Evolutionary conservation across 1,140 invertebrate genomes (phyloP), one percentile per base, ranked within the genome.

Genomic region (Tetramorium simillimum): DNA sequence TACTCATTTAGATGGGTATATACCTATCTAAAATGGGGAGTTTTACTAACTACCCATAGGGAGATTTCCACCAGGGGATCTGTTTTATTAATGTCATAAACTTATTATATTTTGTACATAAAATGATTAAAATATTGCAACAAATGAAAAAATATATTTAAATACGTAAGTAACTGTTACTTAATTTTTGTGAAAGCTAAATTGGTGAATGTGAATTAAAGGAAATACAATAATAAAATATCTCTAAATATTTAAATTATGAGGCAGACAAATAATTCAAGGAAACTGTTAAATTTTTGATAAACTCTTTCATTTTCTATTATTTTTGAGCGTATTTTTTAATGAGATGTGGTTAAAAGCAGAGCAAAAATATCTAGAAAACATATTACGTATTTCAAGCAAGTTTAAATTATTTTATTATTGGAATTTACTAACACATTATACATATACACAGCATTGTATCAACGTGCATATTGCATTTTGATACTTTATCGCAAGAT

Each of bases 141-240:
- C 9, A 72, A 24, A 72, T 72, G 9, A 10, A 12, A 43, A 76
- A 60, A 62, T 88, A 78, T 86, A 82, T 81, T 88, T 53, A 76
- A 82, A 73, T 0, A 46, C 49, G 75, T 51, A 51, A 51, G 12
- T 43, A 60, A 60, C 2, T 2, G 7, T 12, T 58, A 58, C 21
- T 62, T 60, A 60, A 24, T 43, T 43, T 28, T 21, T 7, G 1
- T 40, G 9, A 65, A 40, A 40, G 4, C 3, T 33, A 33, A 33
- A 33, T 60, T 43, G 14, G 6, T 56, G 6, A 3, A 40, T 37
- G 3, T 7, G n/a, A 56, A 40, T 75, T 43, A 28, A 58, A 60
- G 18, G 2, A 43, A 43, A 28, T 58, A 43, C 0, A 46, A 60
- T 16, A 18, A 62, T 33, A 24, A 69, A 24, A 24, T 24, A n/a